Evolutionary conservation across 2,113 vertebrate species (phyloP).

Genomic region (Corythaeola cristata): DNA sequence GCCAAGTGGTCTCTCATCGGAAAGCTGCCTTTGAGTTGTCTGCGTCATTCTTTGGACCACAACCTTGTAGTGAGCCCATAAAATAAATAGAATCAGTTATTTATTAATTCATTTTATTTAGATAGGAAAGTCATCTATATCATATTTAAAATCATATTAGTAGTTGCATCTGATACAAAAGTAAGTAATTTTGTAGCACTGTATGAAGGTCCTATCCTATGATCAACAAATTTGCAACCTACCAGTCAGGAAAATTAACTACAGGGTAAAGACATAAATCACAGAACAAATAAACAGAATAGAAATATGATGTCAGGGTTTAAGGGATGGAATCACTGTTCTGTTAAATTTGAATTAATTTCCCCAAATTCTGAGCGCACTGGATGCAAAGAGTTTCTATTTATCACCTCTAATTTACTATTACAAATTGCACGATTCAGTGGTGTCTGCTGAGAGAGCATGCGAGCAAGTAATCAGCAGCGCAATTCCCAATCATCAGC

Average conservation of each 20-base stretch:
- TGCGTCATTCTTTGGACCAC: neutral
- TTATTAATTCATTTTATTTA: neutral
- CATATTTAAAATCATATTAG: neutral
- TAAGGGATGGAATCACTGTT: neutral
- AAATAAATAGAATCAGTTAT: neutral
- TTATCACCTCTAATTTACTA: constrained; percentile 2
- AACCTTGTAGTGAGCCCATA: rapidly evolving
- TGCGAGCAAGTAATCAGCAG: neutral
- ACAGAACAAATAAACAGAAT: neutral
- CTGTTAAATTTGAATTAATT: neutral
- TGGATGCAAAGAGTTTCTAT: neutral
- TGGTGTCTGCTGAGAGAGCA: neutral
- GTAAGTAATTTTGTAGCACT: neutral
- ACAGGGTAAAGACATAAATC: neutral
- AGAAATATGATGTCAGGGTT: neutral
- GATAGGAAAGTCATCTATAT: neutral
- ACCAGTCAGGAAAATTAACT: neutral
- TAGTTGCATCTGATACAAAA: neutral
- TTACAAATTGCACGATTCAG: neutral
- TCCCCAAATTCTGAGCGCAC: neutral
- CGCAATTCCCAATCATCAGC: neutral
- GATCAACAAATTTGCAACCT: neutral
- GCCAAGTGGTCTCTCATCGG: neutral
- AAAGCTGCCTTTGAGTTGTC: neutral
- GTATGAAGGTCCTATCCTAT: neutral